A percentile compares a stretch with the other conserved stretches of the same genome.
phyloP scores from a whole-genome alignment of 2,113 vertebrate species.

The Plestiodon gilberti region DNA sequence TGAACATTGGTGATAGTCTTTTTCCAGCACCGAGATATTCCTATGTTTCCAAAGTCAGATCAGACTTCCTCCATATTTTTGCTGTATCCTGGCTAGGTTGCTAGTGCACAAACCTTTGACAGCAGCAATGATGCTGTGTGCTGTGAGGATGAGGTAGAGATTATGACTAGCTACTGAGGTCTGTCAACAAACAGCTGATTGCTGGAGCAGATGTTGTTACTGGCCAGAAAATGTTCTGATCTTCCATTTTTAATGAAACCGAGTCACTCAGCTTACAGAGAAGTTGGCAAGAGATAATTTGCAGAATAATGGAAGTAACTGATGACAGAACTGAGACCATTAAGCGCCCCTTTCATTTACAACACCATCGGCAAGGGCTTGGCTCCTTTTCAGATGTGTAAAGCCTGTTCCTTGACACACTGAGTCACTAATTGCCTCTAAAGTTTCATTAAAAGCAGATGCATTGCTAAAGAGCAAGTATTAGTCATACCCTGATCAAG shows the following conservation, averaged over 20 bases:
- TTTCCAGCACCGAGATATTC: not conserved
- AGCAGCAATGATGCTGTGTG: not conserved
- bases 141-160: not conserved
- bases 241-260: constrained; percentile 48
- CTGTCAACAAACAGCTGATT: constrained; percentile 19
- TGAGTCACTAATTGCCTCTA: constrained; percentile 67
- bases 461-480: constrained; percentile 53
- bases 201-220: constrained; percentile 41
- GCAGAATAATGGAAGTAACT: constrained; percentile 50
- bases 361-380: constrained; percentile 41
- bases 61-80: not conserved
- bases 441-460: constrained; percentile 65
- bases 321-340: constrained; percentile 32
- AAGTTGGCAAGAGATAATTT: constrained; percentile 43
- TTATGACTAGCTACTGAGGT: not conserved
- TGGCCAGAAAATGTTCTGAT: constrained; percentile 21
- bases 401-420: constrained; percentile 58
- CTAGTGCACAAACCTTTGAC: not conserved
- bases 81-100: not conserved
- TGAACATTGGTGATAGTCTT: not conserved
- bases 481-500: constrained; percentile 65
- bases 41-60: not conserved
- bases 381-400: constrained; percentile 46
- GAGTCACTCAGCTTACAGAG: constrained; percentile 32
- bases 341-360: constrained; percentile 50